These are phyloP conservation scores for Cyrtonyx montezumae DNA, from an alignment of 2,113 vertebrate species.

Conservation along the genomic window DNA sequence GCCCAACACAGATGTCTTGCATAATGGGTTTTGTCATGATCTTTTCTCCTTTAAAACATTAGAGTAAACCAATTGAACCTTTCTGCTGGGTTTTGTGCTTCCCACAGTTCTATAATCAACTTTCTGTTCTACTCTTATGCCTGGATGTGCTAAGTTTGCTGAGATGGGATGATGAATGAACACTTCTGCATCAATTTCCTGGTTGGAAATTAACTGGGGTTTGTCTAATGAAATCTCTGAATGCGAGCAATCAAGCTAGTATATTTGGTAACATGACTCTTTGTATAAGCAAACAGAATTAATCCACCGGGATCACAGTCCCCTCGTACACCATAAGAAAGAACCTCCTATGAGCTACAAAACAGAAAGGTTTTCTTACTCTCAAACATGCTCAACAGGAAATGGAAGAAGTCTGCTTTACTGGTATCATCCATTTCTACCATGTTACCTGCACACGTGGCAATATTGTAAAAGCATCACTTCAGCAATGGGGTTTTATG, in stretches of 20 bases:
- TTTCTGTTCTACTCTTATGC: not conserved
- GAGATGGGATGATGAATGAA: not conserved
- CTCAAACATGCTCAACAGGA: not conserved
- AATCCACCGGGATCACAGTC: constrained; percentile 24
- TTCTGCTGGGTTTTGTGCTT: constrained; percentile 35
- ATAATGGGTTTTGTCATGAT: not conserved
- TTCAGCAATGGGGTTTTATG: constrained; percentile 41
- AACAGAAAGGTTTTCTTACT: constrained; percentile 49
- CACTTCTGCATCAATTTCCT: constrained; percentile 37
- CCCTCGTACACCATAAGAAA: constrained; percentile 3
- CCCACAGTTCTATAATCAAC: constrained; percentile 15
- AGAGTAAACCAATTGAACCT: not conserved
- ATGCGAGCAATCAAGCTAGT: constrained; percentile 28
- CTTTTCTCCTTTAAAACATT: not conserved
- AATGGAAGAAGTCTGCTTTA: constrained; percentile 31
- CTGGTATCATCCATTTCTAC: not conserved
- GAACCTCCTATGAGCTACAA: constrained; percentile 14
- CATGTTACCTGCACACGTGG: constrained; percentile 17
- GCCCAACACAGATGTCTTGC: not conserved
- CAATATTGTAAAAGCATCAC: constrained; percentile 34
- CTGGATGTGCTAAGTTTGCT: not conserved
- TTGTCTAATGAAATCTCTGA: constrained; percentile 24
- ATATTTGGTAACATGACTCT: constrained; percentile 33
- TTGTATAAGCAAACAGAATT: constrained; percentile 13
- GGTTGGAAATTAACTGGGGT: not conserved